Conservation (phyloP, 2,797 vertebrate species). For the Perdix hodgsoniae region DNA sequence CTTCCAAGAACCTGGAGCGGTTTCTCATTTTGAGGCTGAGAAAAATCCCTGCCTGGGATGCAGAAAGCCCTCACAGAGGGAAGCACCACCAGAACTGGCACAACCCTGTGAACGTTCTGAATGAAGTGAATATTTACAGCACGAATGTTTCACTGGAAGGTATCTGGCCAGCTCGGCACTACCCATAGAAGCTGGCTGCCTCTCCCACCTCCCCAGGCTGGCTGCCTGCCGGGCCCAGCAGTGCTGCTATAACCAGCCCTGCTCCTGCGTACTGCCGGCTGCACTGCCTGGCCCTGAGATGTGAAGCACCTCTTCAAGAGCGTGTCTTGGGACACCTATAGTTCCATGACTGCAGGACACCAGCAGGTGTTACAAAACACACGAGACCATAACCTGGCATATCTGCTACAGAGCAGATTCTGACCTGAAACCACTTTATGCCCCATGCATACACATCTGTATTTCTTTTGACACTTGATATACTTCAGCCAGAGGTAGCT, state of each 20-base stretch:
- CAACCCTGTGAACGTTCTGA: background rate
- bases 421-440: background rate
- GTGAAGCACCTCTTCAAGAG: background rate
- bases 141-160: background rate
- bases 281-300: background rate
- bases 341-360: background rate
- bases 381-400: background rate
- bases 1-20: background rate
- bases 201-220: background rate
- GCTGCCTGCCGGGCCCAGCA: background rate
- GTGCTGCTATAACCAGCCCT: background rate
- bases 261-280: background rate
- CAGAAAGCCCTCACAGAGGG: background rate
- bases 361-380: fast-evolving
- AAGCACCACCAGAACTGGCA: background rate
- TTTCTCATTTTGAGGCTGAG: background rate
- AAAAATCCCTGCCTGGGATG: background rate
- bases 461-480: background rate
- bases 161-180: background rate
- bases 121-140: background rate
- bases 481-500: background rate
- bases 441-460: fast-evolving
- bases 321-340: background rate
- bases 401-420: fast-evolving
- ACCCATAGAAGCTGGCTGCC: background rate